Conservation (phyloP, 2,797 vertebrate species). For the Paedocypris micromegethes region DNA sequence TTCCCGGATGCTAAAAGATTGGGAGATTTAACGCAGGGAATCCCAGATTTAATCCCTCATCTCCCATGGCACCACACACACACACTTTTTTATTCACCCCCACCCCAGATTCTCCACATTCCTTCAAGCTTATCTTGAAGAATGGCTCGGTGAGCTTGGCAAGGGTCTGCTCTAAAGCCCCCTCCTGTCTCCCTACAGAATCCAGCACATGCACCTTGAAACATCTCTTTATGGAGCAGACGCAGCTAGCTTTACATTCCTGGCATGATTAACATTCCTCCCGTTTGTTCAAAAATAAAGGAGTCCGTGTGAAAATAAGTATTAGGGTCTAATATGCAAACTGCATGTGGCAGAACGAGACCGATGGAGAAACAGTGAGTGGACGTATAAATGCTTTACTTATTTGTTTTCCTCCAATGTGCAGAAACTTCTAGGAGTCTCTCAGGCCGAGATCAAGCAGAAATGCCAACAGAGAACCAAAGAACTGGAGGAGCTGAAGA, state of each 20-base stretch:
- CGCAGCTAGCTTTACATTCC: slow-evolving; percentile 69
- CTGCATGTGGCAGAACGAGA: too few species aligned
- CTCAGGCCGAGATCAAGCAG: slow-evolving; percentile 73
- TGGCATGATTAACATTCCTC: slow-evolving; percentile 66
- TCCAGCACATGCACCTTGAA: slow-evolving; percentile 67
- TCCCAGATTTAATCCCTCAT: slow-evolving; percentile 43
- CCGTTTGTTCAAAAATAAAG: slow-evolving; percentile 59
- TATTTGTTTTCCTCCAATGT: neutral
- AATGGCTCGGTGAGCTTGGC: slow-evolving; percentile 68
- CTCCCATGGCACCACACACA: slow-evolving; percentile 36
- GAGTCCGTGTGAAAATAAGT: slow-evolving; percentile 43
- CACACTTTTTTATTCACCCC: slow-evolving; percentile 44
- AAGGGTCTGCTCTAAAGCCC: slow-evolving; percentile 67
- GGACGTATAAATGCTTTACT: too few species aligned
- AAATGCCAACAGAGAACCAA: slow-evolving; percentile 77
- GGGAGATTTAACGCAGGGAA: slow-evolving; percentile 34
- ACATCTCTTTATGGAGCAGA: slow-evolving; percentile 64
- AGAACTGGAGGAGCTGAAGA: slow-evolving; percentile 76
- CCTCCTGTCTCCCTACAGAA: slow-evolving; percentile 59
- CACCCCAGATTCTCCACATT: slow-evolving; percentile 72
- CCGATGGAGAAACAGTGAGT: too few species aligned
- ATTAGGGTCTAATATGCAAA: too few species aligned
- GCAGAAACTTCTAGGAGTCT: slow-evolving; percentile 77
- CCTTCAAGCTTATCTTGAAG: slow-evolving; percentile 79
- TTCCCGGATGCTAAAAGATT: slow-evolving; percentile 17